Percentiles rank a stretch among this genome's conserved stretches.
These are phyloP conservation scores for Circaetus cinerascens DNA, from an alignment of 2,113 vertebrate species.

Conservation along the genomic window DNA sequence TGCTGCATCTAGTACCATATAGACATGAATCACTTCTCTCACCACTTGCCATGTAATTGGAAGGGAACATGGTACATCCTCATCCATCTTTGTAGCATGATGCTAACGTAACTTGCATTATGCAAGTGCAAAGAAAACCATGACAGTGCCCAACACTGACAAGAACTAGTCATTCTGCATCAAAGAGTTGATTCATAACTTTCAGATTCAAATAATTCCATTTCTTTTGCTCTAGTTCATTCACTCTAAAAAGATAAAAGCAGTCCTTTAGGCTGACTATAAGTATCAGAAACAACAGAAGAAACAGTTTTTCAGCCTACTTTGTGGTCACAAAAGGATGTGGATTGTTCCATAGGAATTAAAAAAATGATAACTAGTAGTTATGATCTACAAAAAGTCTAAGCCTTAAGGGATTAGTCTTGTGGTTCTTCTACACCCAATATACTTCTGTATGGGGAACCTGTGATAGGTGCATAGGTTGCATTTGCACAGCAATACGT, in stretches of 20 bases:
- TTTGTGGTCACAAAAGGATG: neutral
- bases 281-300: neutral
- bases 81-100: neutral
- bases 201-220: neutral
- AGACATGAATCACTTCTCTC: neutral
- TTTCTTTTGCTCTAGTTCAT: neutral
- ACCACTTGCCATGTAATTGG: neutral
- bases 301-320: neutral
- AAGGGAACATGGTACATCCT: neutral
- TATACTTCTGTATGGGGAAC: neutral
- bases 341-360: neutral
- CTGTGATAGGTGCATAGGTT: neutral
- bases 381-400: neutral
- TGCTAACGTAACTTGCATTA: neutral
- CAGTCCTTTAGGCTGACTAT: fast-evolving
- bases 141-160: neutral
- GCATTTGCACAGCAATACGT: fast-evolving
- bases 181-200: neutral
- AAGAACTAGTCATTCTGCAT: neutral
- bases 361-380: neutral
- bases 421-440: fast-evolving
- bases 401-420: neutral
- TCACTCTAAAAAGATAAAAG: neutral
- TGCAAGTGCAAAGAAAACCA: neutral
- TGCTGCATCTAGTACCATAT: neutral